Evolutionary conservation across 1,140 invertebrate species (phyloP).

Genomic region (Panagrolaimus sp.): DNA sequence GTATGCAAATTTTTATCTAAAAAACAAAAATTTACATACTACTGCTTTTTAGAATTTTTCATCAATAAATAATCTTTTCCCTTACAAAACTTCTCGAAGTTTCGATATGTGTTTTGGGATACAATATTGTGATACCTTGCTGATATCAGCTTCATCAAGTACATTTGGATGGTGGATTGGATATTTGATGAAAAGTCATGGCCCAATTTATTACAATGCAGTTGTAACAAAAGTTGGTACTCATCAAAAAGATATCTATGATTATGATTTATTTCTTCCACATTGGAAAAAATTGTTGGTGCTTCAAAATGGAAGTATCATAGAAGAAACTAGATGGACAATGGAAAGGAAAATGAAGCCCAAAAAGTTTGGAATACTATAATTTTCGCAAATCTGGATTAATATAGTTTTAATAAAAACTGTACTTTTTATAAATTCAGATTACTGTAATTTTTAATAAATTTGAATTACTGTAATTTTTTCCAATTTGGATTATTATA

Average conservation of each 20-base stretch:
- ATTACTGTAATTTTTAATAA: too few relatives aligned
- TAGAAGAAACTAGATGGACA: too few relatives aligned
- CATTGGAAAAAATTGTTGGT: neutral
- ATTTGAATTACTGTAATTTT: too few relatives aligned
- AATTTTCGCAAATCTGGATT: too few relatives aligned
- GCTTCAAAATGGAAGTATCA: too few relatives aligned
- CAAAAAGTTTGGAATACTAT: too few relatives aligned
- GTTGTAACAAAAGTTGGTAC: neutral
- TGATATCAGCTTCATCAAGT: neutral
- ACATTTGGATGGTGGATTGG: slow-evolving; percentile 14
- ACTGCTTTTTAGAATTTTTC: neutral
- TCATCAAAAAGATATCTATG: neutral
- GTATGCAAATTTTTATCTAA: neutral
- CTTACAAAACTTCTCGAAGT: neutral
- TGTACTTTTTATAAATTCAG: too few relatives aligned
- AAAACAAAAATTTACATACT: neutral
- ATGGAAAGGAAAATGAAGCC: too few relatives aligned
- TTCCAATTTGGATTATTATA: too few relatives aligned
- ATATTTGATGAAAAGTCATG: neutral
- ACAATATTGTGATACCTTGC: neutral
- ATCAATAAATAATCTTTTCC: too few relatives aligned
- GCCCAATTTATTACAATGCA: neutral
- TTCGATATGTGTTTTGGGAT: slow-evolving; percentile 6
- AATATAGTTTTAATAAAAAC: too few relatives aligned
- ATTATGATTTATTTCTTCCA: neutral